These are phyloP conservation scores for Lanistes nyassanus DNA, from an alignment of 1,140 invertebrate species.

Conservation along the genomic window DNA sequence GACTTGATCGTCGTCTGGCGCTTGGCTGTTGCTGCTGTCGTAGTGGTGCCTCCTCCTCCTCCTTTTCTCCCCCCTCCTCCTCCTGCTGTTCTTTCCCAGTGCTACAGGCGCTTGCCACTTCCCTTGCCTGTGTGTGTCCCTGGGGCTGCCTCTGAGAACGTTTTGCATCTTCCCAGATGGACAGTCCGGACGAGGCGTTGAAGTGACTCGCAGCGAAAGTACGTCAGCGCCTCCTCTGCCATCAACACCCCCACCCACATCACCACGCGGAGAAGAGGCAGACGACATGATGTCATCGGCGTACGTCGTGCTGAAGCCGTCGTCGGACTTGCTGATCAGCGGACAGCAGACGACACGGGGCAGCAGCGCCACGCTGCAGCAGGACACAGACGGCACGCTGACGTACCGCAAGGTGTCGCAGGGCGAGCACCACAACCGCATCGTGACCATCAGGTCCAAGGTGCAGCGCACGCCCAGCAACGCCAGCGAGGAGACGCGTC, in stretches of 20 bases:
- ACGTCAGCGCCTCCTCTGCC: neutral
- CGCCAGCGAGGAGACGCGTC: conserved; percentile 83
- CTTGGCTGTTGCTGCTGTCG: neutral
- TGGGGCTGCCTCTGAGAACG: no score
- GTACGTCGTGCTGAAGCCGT: conserved; percentile 10
- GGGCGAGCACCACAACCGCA: conserved; percentile 42
- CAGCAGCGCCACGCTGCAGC: neutral
- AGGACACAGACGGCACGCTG: conserved; percentile 18
- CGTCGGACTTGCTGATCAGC: no score
- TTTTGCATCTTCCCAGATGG: no score
- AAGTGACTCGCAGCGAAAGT: no score
- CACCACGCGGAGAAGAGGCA: neutral
- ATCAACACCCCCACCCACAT: neutral
- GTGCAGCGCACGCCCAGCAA: conserved; percentile 70
- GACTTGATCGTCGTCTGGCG: neutral
- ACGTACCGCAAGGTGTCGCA: conserved; percentile 45
- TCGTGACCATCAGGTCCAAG: conserved; percentile 65
- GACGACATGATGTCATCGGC: conserved; percentile 21
- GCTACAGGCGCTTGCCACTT: neutral
- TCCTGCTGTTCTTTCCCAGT: neutral
- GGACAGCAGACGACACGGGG: neutral
- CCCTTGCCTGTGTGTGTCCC: neutral
- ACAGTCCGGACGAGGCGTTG: no score
- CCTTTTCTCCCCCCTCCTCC: neutral
- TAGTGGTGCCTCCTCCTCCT: neutral